Conservation (phyloP, 2,888 invertebrate species). For the Torymus aiolomorphi region DNA sequence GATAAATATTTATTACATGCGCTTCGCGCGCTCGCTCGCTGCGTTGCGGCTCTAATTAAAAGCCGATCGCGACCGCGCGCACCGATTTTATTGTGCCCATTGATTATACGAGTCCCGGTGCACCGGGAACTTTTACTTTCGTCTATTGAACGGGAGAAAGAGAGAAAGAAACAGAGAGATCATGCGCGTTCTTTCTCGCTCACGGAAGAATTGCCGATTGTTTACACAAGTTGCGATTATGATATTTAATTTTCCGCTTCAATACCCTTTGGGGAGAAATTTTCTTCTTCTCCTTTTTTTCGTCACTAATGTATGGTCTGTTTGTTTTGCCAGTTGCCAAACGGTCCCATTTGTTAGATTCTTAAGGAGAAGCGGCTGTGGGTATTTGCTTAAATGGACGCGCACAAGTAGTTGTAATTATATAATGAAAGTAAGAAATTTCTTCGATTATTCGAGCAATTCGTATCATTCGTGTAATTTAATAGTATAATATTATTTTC, state of each 20-base stretch:
- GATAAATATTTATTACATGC: slow-evolving; percentile 31
- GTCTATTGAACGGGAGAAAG: slow-evolving; percentile 8
- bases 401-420: no score
- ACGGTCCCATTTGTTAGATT: neutral
- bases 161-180: neutral
- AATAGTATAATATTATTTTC: no score
- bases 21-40: neutral
- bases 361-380: no score
- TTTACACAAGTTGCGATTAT: slow-evolving; percentile 11
- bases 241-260: slow-evolving; percentile 30
- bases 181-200: no score
- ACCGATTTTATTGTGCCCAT: slow-evolving; percentile 4
- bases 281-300: slow-evolving; percentile 5
- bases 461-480: no score
- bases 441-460: no score
- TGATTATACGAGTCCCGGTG: neutral
- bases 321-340: slow-evolving; percentile 22
- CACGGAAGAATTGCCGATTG: neutral
- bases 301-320: neutral
- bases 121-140: slow-evolving; percentile 26
- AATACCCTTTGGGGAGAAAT: neutral
- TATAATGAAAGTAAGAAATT: no score
- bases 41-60: slow-evolving; percentile 34
- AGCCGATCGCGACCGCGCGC: slow-evolving; percentile 18
- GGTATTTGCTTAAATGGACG: no score